Evolutionary conservation across 1,140 invertebrate genomes (phyloP).

Genomic region (Drosophila kepulauana): DNA sequence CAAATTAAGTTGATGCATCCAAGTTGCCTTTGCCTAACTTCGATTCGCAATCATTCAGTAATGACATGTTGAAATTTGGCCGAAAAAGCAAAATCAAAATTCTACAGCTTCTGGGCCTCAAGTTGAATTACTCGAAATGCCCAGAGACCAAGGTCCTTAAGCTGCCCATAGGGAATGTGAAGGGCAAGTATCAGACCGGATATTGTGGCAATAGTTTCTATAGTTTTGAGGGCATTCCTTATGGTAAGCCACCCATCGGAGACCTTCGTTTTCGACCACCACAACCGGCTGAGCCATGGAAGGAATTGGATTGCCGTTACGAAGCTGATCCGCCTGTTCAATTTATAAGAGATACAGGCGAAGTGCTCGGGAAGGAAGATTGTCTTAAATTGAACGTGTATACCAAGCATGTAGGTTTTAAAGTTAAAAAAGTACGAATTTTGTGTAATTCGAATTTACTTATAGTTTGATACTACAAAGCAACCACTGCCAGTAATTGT

Average conservation of each 20-base stretch:
- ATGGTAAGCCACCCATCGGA: constrained; percentile 88
- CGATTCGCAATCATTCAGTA: constrained; percentile 27
- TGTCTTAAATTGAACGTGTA: constrained; percentile 71
- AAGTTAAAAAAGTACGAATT: not conserved
- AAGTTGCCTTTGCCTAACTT: constrained; percentile 12
- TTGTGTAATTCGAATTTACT: not conserved
- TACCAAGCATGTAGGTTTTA: constrained; percentile 68
- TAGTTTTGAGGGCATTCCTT: constrained; percentile 87
- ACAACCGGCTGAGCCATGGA: constrained; percentile 86
- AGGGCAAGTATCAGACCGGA: constrained; percentile 55
- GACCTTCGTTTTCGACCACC: constrained; percentile 87
- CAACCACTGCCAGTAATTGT: constrained; percentile 87
- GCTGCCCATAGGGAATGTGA: constrained; percentile 61
- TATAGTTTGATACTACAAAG: constrained; percentile 53
- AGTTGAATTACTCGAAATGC: constrained; percentile 20
- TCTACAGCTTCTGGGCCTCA: constrained; percentile 5
- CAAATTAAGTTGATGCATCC: not conserved
- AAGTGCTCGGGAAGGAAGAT: constrained; percentile 62
- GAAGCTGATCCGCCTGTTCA: constrained; percentile 50
- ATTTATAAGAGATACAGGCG: constrained; percentile 6
- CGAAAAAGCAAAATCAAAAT: constrained; percentile 26
- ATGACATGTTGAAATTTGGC: constrained; percentile 67
- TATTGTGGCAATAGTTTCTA: constrained; percentile 67
- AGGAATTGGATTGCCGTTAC: constrained; percentile 83
- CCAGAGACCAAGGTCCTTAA: constrained; percentile 67